These are phyloP conservation scores for Lysandra coridon DNA, from an alignment of 2,888 invertebrate genomes.

Conservation along the genomic window DNA sequence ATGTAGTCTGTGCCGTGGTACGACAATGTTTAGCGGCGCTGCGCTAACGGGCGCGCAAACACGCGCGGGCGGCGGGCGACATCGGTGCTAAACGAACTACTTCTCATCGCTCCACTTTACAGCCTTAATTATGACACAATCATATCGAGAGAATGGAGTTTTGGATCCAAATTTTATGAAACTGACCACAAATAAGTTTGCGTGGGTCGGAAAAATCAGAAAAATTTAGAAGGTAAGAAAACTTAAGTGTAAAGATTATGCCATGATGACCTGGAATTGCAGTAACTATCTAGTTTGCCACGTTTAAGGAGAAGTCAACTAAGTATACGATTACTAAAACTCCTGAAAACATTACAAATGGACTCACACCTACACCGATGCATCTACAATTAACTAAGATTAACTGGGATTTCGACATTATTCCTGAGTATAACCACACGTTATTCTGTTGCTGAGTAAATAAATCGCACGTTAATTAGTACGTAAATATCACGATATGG, in stretches of 20 bases:
- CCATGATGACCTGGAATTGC: no score
- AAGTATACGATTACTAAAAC: neutral
- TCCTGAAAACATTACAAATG: neutral
- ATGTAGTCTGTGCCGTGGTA: constrained; percentile 44
- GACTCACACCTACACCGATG: neutral
- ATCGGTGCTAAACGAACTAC: constrained; percentile 73
- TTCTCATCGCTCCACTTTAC: constrained; percentile 44
- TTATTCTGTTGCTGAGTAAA: constrained; percentile 37
- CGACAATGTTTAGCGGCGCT: constrained; percentile 66
- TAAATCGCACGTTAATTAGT: constrained; percentile 47
- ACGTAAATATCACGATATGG: constrained; percentile 54
- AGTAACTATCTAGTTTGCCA: no score
- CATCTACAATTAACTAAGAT: constrained; percentile 20
- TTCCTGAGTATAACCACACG: neutral
- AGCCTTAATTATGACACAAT: constrained; percentile 30
- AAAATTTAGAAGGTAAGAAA: neutral
- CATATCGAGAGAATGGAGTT: constrained; percentile 2
- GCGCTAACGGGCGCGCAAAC: constrained; percentile 72
- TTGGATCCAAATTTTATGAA: constrained; percentile 10
- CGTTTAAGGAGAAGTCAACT: no score
- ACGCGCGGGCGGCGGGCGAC: constrained; percentile 69
- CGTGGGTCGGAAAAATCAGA: neutral
- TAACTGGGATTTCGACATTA: constrained; percentile 28
- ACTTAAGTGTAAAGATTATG: neutral
- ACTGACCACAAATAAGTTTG: neutral